Conservation (phyloP, 1,140 invertebrate species). For the Drosophila parabipectinata region DNA sequence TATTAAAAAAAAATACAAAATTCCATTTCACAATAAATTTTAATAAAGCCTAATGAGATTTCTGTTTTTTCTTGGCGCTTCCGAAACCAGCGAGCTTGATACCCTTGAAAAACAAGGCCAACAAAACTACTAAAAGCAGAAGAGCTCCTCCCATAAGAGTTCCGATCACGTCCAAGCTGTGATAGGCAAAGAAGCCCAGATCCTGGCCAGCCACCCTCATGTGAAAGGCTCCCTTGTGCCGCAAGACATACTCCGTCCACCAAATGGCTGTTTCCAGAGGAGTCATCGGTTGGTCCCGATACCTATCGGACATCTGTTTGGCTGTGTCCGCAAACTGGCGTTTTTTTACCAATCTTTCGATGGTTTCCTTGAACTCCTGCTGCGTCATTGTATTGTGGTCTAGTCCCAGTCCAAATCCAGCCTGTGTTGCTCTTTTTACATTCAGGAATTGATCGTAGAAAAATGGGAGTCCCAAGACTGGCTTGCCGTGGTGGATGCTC, state of each 20-base stretch:
- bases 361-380: constrained; percentile 59
- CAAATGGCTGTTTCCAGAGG: constrained; percentile 88
- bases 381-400: constrained; percentile 79
- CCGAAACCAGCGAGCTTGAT: not conserved
- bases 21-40: not conserved
- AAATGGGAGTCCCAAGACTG: constrained; percentile 89
- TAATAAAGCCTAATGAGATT: constrained; percentile 3
- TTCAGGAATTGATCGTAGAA: constrained; percentile 88
- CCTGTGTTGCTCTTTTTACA: constrained; percentile 83
- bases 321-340: constrained; percentile 83
- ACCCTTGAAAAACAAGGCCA: constrained; percentile 6
- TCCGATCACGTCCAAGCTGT: constrained; percentile 85
- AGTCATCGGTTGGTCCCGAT: constrained; percentile 86
- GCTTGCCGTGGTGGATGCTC: constrained; percentile 89
- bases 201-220: constrained; percentile 69
- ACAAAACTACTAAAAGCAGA: not conserved
- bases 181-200: constrained; percentile 84
- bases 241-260: constrained; percentile 89
- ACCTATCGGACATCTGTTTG: constrained; percentile 85
- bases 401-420: constrained; percentile 84
- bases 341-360: constrained; percentile 80
- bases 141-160: constrained; percentile 28
- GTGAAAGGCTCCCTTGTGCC: constrained; percentile 82
- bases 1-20: not conserved
- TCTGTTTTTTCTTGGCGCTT: constrained; percentile 5